A percentile compares a stretch with the other conserved stretches of the same genome.
phyloP scores from a whole-genome alignment of 2,113 vertebrate species.

The Phyllopteryx taeniolatus region DNA sequence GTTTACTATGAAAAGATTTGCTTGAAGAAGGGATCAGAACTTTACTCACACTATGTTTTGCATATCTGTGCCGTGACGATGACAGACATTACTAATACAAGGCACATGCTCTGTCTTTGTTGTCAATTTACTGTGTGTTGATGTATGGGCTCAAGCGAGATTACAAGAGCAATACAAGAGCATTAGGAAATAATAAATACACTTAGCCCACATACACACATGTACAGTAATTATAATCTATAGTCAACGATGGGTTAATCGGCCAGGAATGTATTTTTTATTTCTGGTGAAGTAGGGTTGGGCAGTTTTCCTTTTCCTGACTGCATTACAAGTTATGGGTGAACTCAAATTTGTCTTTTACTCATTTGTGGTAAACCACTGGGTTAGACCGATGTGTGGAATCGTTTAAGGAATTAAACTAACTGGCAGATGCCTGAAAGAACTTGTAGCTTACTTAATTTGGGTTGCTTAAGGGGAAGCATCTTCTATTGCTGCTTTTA shows the following conservation, averaged over 20 bases:
- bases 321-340: background rate
- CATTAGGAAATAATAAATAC: constrained; percentile 9
- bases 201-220: constrained; percentile 13
- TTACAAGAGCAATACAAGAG: constrained; percentile 14
- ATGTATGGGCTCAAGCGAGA: constrained; percentile 19
- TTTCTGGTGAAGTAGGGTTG: background rate
- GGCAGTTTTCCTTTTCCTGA: background rate
- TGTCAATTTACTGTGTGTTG: constrained; percentile 18
- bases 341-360: constrained; percentile 2
- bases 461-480: background rate
- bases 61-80: constrained; percentile 5
- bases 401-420: background rate
- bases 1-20: constrained; percentile 2
- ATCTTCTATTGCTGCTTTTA: background rate
- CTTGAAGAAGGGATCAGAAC: constrained; percentile 1
- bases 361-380: constrained; percentile 1
- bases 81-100: constrained; percentile 26
- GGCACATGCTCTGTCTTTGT: constrained; percentile 29
- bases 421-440: background rate
- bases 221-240: background rate
- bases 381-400: background rate
- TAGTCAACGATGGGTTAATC: background rate
- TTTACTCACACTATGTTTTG: constrained; percentile 8
- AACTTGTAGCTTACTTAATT: background rate
- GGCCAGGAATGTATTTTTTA: background rate